A percentile compares a stretch with the other conserved stretches of the same genome.
phyloP scores from a whole-genome alignment of 2,888 invertebrate genomes.

The Dasypolia templi region DNA sequence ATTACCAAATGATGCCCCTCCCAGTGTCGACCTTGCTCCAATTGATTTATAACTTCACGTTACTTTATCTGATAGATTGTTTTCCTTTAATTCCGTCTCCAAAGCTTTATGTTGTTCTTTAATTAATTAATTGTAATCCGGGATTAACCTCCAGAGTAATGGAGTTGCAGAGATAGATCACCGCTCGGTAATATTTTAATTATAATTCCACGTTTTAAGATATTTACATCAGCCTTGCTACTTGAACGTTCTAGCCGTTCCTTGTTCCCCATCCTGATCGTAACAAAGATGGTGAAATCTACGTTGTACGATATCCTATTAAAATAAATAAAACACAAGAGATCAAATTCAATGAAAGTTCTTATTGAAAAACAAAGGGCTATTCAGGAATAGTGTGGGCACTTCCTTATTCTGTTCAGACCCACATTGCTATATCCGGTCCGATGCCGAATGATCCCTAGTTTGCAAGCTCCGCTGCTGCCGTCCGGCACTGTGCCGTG shows the following conservation, averaged over 20 bases:
- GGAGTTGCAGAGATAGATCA: conserved; percentile 2
- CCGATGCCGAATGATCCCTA: too few species aligned
- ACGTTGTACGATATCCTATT: neutral
- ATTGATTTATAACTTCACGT: conserved; percentile 11
- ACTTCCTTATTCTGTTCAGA: neutral
- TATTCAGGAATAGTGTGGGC: neutral
- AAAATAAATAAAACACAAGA: neutral
- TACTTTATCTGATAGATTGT: conserved; percentile 29
- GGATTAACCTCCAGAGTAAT: conserved; percentile 2
- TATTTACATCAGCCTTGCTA: neutral
- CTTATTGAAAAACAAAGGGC: neutral
- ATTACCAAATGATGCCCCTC: neutral
- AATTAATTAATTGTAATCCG: conserved; percentile 37
- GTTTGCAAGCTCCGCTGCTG: neutral
- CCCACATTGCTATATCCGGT: neutral
- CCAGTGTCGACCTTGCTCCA: neutral
- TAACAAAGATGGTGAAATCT: neutral
- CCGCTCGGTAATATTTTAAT: neutral
- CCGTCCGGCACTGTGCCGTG: neutral
- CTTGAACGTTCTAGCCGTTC: neutral
- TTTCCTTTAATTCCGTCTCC: conserved; percentile 33
- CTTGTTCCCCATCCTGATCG: too few species aligned
- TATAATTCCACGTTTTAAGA: neutral
- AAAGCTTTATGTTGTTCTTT: conserved; percentile 33
- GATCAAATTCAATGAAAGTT: neutral